Evolutionary conservation across 2,113 vertebrate species (phyloP).

Genomic region (Dicerorhinus sumatrensis): DNA sequence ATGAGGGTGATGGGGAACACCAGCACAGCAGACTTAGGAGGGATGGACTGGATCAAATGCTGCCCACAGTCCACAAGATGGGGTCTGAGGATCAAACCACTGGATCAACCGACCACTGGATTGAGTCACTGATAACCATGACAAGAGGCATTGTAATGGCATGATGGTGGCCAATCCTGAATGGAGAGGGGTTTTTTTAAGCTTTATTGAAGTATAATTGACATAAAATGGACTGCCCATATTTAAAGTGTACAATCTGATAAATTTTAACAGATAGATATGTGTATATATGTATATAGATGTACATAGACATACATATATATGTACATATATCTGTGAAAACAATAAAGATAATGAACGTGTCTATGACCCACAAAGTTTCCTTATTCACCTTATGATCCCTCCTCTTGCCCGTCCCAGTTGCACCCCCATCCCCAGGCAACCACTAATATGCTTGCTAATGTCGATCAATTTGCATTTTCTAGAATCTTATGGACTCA

Average conservation of each 20-base stretch:
- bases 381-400: fast-evolving
- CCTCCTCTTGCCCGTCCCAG: neutral
- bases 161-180: fast-evolving
- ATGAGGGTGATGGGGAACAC: fast-evolving
- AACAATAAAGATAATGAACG: too few relatives aligned
- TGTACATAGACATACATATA: fast-evolving
- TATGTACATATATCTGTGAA: neutral
- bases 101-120: fast-evolving
- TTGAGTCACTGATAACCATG: fast-evolving
- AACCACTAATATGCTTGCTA: neutral
- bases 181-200: neutral
- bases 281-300: fast-evolving
- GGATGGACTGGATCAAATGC: fast-evolving
- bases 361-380: too few relatives aligned
- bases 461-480: neutral
- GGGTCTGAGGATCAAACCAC: neutral
- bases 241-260: neutral
- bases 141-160: too few relatives aligned
- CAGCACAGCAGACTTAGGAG: too few relatives aligned
- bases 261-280: neutral
- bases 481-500: neutral
- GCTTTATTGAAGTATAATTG: neutral
- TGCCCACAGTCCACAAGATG: too few relatives aligned
- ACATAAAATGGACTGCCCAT: neutral
- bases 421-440: too few relatives aligned